Evolutionary conservation across 2,888 invertebrate species (phyloP).

Genomic region (Diarsia dahlii): DNA sequence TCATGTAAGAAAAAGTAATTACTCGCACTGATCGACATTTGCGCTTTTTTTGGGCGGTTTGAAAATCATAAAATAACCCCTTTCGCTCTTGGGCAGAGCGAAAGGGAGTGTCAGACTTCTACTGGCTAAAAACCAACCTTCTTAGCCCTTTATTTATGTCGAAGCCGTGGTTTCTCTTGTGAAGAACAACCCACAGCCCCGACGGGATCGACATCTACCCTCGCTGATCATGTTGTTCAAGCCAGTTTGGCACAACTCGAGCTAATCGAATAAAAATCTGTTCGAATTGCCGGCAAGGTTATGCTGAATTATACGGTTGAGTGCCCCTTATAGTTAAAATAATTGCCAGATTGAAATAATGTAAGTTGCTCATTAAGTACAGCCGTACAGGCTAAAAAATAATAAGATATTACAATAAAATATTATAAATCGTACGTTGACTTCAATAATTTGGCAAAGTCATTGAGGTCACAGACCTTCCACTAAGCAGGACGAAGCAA

Average conservation of each 20-base stretch:
- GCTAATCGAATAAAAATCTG: neutral
- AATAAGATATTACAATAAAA: neutral
- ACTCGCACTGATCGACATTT: too few relatives aligned
- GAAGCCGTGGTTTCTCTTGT: too few relatives aligned
- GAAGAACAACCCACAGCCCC: too few relatives aligned
- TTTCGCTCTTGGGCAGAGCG: too few relatives aligned
- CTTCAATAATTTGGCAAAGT: constrained; percentile 15
- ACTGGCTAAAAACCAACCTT: too few relatives aligned
- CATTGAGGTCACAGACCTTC: constrained; percentile 22
- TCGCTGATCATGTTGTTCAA: neutral
- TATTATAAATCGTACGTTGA: neutral
- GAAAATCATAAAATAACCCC: too few relatives aligned
- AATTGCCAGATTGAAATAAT: too few relatives aligned
- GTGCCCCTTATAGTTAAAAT: neutral
- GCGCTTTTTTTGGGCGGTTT: too few relatives aligned
- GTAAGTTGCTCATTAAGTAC: neutral
- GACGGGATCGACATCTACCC: neutral
- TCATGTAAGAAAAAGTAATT: neutral
- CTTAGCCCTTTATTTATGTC: too few relatives aligned
- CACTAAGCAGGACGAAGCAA: neutral
- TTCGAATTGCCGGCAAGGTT: neutral
- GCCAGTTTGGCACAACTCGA: neutral
- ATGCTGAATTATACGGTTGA: neutral
- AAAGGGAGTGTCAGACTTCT: too few relatives aligned
- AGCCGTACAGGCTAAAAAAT: neutral